phyloP scores from a whole-genome alignment of 2,113 vertebrate genomes.

The Sardina pilchardus region DNA sequence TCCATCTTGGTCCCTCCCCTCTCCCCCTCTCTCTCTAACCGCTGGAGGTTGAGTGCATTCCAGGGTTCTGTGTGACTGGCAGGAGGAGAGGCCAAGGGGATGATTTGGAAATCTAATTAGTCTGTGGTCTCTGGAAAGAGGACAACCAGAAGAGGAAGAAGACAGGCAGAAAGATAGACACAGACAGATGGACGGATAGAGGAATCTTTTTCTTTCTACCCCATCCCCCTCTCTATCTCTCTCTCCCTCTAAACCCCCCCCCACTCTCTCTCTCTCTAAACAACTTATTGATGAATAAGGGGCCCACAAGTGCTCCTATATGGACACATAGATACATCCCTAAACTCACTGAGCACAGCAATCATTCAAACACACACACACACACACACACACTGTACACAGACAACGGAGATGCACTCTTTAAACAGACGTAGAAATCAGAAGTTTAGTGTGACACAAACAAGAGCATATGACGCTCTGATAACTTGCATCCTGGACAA shows the following conservation, averaged over 20 bases:
- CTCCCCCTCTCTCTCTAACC: not conserved
- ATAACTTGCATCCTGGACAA: no score
- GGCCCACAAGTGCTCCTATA: no score
- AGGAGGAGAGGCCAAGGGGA: not conserved
- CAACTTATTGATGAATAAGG: no score
- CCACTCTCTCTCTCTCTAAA: not conserved
- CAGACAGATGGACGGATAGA: not conserved
- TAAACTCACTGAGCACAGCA: no score
- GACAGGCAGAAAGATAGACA: slow-evolving; percentile 22
- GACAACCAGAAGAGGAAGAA: not conserved
- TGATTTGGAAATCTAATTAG: slow-evolving; percentile 40
- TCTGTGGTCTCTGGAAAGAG: slow-evolving; percentile 41
- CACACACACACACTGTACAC: no score
- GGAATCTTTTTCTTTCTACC: not conserved
- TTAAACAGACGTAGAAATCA: no score
- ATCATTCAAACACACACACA: not conserved
- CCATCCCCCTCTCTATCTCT: not conserved
- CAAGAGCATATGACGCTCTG: no score
- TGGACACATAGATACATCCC: not conserved
- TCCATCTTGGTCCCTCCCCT: not conserved
- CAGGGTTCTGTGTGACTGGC: not conserved
- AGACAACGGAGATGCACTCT: no score
- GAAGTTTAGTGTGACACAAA: no score
- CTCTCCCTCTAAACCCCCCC: not conserved
- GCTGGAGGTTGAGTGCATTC: not conserved